Percentiles rank a stretch among this genome's conserved stretches.
phyloP scores from a whole-genome alignment of 2,888 invertebrate species.

The Lasioglossum leucozonium region DNA sequence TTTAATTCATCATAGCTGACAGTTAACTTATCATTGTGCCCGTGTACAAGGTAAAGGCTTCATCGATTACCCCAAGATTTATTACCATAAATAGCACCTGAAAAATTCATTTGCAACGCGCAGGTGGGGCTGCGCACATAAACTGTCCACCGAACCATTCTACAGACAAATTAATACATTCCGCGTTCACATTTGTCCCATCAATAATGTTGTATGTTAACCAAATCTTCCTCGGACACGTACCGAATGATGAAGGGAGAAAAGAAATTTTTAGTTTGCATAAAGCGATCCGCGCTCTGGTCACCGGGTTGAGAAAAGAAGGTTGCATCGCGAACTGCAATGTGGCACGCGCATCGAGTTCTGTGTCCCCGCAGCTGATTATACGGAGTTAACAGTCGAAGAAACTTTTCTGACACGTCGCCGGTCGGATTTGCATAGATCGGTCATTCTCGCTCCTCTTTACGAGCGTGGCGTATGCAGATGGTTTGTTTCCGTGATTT shows the following conservation, averaged over 20 bases:
- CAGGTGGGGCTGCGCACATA: background rate
- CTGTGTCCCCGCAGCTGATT: background rate
- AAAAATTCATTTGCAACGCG: background rate
- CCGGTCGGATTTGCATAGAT: background rate
- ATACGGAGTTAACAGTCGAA: background rate
- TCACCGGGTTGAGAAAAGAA: background rate
- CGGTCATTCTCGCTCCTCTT: background rate
- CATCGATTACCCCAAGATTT: background rate
- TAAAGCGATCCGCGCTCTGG: background rate
- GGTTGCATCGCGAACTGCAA: background rate
- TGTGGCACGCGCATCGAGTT: background rate
- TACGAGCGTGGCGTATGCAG: constrained; percentile 26
- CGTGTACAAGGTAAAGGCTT: background rate
- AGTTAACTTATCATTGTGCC: constrained; percentile 1
- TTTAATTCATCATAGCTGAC: background rate
- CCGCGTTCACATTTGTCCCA: background rate
- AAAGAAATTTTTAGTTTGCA: background rate
- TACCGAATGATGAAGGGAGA: background rate
- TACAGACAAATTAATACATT: background rate
- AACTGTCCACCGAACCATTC: background rate
- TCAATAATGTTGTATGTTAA: background rate
- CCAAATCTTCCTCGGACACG: background rate
- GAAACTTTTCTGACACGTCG: background rate
- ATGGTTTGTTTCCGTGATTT: constrained; percentile 32
- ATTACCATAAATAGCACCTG: constrained; percentile 6